Evolutionary conservation across 2,113 vertebrate genomes (phyloP).

Genomic region (Siniperca chuatsi): DNA sequence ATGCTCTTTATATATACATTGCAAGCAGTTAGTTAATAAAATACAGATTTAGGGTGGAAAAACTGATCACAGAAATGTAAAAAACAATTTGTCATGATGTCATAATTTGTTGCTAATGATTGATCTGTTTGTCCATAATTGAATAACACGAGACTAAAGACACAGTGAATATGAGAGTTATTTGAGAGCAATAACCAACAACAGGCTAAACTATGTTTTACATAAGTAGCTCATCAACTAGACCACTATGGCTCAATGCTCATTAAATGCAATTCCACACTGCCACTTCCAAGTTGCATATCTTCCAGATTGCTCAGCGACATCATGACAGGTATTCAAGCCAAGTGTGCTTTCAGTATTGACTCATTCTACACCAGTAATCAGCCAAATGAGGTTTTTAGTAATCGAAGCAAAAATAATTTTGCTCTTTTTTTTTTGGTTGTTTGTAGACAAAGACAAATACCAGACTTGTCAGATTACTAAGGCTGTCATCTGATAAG

Average conservation of each 20-base stretch:
- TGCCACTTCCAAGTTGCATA: conserved; percentile 48
- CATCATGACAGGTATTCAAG: conserved; percentile 56
- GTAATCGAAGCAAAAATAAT: conserved; percentile 50
- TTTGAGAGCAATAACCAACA: conserved; percentile 54
- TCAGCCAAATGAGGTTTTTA: conserved; percentile 64
- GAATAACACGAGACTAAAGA: conserved; percentile 23
- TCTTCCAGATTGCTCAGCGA: conserved; percentile 61
- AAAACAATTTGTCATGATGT: background rate
- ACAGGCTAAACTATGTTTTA: conserved; percentile 43
- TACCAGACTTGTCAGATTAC: conserved; percentile 14
- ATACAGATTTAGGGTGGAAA: background rate
- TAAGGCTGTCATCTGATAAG: conserved; percentile 18
- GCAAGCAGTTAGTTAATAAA: background rate
- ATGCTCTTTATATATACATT: background rate
- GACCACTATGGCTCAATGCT: conserved; percentile 26
- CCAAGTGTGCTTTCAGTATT: conserved; percentile 52
- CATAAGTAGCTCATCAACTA: conserved; percentile 40
- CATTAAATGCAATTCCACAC: conserved; percentile 41
- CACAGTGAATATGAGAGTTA: conserved; percentile 42
- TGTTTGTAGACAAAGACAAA: conserved; percentile 16
- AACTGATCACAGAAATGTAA: background rate
- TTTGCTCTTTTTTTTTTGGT: background rate
- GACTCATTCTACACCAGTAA: conserved; percentile 62
- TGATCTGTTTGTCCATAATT: background rate
- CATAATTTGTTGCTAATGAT: conserved; percentile 11